Base-by-base conservation (phyloP, 2,888 invertebrate species). In the Apodemia hepburni region DNA sequence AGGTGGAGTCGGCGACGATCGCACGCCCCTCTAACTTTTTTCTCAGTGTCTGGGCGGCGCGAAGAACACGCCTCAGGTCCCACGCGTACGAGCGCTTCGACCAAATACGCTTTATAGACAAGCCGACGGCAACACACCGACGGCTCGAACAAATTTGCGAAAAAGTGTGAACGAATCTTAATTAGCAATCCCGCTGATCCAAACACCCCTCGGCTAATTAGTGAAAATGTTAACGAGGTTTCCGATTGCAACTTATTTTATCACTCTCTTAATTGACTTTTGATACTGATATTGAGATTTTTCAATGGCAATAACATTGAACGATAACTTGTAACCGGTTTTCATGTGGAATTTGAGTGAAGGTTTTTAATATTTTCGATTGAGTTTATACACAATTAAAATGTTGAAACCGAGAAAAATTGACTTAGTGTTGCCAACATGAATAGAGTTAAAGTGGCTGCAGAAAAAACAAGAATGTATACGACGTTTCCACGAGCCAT, bases 1-100 rank as follows among this genome's bases (percentile, higher is more conserved):
- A 88, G 90, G 89, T 87, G 90, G 87, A 83, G 88, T 82, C 80
- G 76, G 72, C 63, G 71, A 69, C 80, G 82, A 79, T 66, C 72
- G 75, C 80, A 87, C 88, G 87, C 89, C 89, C 89, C 87, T 81
- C 81, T 80, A 81, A 77, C 80, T 85, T 88, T 89, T 86, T 86
- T 81, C 80, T 79, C 81, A 76, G 72, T 79, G 82, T 83, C 85
- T 88, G 88, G 89, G 89, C 87, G 88, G 87, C 78, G 83, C 85
- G 72, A 78, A 76, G 81, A 79, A 80, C 82, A 85, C 87, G 88
- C 87, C 87, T 88, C 74, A 77, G 84, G 75, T 69, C 85, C 86
- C 83, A 85, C 87, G 87, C 86, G 80, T 75, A 75, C 79, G 81
- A 38, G 11, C 38, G 81, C 84, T 87, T 84, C 84, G 81, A 73